Evolutionary conservation across 2,113 vertebrate genomes (phyloP), one percentile per base, ranked within the genome.

Genomic region (Limanda limanda): DNA sequence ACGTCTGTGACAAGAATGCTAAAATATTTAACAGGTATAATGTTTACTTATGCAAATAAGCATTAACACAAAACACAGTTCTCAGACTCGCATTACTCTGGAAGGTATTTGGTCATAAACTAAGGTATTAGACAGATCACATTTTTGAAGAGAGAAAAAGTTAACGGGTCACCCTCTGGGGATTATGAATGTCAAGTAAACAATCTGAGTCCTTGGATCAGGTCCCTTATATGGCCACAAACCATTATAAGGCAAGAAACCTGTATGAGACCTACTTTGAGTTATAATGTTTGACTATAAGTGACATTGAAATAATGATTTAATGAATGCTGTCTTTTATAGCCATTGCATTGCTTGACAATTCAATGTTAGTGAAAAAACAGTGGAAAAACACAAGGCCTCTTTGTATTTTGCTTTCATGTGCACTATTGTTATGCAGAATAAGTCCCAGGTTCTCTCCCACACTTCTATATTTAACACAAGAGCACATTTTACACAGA

Each of bases 401-500:
- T 76, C 14, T 71, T 10, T 69, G 24, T 42, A 2, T 15, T 75
- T 21, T 55, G 11, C 47, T 47, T 63, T 31, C 51, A 25, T 58
- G 51, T n/a, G 8, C 51, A n/a, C 51, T 54, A 8, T n/a, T 54
- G 51, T n/a, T 54, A 20, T 54, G 20, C 51, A 21, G 51, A 9
- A 54, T 21, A 7, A 54, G 20, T 54, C 20, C 45, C 54, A 24
- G 31, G 18, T 68, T 58, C 27, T 24, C 52, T 58, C 47, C n/a
- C 67, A 71, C 63, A 25, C 62, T 3, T 52, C 18, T 55, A 51
- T 24, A 68, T 75, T 64, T 70, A 72, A 79, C 40, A 15, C 40
- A 14, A 2, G 9, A 57, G 40, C 31, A 17, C 20, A 48, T 48
- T 55, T 56, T 42, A 56, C 23, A 40, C 2, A 20, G 7, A 59